A percentile compares a stretch with the other conserved stretches of the same genome.
These are phyloP conservation scores for Zaprionus africanus DNA, from an alignment of 1,140 invertebrate species.

Conservation along the genomic window DNA sequence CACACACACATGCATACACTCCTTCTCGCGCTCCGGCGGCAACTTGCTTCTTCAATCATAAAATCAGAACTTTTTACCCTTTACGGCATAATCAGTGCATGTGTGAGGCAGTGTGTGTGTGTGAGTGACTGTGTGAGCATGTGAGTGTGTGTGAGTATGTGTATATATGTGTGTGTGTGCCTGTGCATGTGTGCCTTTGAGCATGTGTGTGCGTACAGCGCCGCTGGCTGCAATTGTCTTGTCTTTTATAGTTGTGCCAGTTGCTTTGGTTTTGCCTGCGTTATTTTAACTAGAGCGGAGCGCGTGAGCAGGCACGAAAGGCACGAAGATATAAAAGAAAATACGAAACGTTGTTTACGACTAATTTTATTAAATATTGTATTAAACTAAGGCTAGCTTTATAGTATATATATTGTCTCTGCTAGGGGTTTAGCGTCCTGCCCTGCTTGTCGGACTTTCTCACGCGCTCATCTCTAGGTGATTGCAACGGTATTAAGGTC, in stretches of 20 bases:
- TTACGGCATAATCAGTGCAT: constrained; percentile 76
- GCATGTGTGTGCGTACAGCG: constrained; percentile 26
- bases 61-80: constrained; percentile 81
- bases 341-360: background rate
- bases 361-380: constrained; percentile 1
- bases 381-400: background rate
- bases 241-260: constrained; percentile 73
- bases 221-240: constrained; percentile 74
- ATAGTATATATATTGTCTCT: background rate
- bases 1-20: background rate
- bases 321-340: background rate
- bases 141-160: constrained; percentile 12
- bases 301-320: constrained; percentile 28
- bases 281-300: constrained; percentile 23
- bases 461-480: constrained; percentile 44
- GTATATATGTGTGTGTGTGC: background rate
- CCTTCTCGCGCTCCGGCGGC: constrained; percentile 24
- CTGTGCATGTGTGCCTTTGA: background rate
- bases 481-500: constrained; percentile 37
- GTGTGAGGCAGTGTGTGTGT: constrained; percentile 29
- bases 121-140: constrained; percentile 23
- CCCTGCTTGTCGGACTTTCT: background rate
- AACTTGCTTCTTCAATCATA: constrained; percentile 78
- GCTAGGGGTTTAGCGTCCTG: background rate
- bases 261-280: constrained; percentile 39